These are phyloP conservation scores for Rhizomys pruinosus DNA, from an alignment of 2,113 vertebrate genomes.

Conservation along the genomic window DNA sequence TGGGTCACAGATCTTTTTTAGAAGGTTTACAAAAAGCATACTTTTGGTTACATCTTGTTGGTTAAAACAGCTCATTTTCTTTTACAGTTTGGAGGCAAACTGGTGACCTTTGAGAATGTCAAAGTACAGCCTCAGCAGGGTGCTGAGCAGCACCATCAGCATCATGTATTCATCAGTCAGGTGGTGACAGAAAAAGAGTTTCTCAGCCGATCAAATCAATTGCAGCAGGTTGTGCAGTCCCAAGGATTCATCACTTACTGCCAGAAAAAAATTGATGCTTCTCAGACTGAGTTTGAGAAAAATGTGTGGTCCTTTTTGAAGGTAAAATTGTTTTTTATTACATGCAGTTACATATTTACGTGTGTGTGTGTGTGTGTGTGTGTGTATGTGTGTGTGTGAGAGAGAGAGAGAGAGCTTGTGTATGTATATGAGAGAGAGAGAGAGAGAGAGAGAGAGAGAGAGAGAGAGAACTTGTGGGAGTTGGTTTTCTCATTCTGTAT, in stretches of 20 bases:
- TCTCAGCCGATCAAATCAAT: conserved; percentile 90
- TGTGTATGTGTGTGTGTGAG: neutral
- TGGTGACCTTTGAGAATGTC: conserved; percentile 92
- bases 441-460: too few species aligned
- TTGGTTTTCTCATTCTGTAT: too few species aligned
- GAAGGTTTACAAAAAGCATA: neutral
- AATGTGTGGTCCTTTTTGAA: conserved; percentile 97
- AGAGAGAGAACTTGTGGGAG: too few species aligned
- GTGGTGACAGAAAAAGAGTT: conserved; percentile 95
- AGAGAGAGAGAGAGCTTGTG: too few species aligned
- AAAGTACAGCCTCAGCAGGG: conserved; percentile 86
- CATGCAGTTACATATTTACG: too few species aligned
- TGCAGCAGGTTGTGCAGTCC: conserved; percentile 91
- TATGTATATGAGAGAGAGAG: too few species aligned
- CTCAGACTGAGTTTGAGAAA: conserved; percentile 93
- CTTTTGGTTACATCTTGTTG: neutral
- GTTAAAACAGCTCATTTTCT: neutral
- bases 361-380: neutral
- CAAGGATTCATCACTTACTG: conserved; percentile 92
- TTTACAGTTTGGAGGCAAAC: conserved; percentile 95
- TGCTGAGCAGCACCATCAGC: conserved; percentile 83
- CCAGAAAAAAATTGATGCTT: conserved; percentile 91
- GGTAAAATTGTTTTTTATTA: conserved; percentile 83
- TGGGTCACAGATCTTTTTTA: neutral
- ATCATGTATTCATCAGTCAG: conserved; percentile 92